A percentile compares a stretch with the other conserved stretches of the same genome.
Evolutionary conservation across 2,113 vertebrate genomes (phyloP).

Genomic region (Pelusios castaneus): DNA sequence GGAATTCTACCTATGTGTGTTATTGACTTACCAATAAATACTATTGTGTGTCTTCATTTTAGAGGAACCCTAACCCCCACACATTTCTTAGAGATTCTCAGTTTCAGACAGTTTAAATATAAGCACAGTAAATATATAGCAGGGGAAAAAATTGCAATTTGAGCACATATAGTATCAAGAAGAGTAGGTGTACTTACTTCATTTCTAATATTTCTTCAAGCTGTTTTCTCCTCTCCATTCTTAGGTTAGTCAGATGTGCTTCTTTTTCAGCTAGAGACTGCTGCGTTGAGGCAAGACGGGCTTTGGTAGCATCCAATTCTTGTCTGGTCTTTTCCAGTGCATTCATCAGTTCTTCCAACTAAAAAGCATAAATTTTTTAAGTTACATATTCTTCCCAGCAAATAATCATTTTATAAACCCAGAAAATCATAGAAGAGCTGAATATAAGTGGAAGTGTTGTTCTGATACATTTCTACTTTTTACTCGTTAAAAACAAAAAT

Average conservation of each 20-base stretch:
- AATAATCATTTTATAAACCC: neutral
- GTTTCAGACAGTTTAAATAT: neutral
- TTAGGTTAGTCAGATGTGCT: constrained; percentile 87
- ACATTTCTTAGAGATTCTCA: neutral
- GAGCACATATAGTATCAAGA: neutral
- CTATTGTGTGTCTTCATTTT: neutral
- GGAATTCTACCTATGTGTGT: neutral
- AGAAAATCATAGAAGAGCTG: fast-evolving
- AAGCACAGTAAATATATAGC: neutral
- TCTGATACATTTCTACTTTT: neutral
- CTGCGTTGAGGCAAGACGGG: constrained; percentile 91
- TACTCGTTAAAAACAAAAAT: constrained; percentile 1
- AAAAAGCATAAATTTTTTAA: constrained; percentile 47
- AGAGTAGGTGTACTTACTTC: constrained; percentile 86
- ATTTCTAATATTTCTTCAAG: constrained; percentile 97
- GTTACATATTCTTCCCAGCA: neutral
- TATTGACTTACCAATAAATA: neutral
- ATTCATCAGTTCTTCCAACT: constrained; percentile 95
- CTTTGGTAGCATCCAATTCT: constrained; percentile 92
- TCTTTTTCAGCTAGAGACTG: constrained; percentile 92
- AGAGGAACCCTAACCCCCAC: neutral
- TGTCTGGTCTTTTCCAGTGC: constrained; percentile 93
- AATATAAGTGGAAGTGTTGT: neutral
- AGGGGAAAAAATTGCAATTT: neutral
- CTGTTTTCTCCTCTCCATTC: constrained; percentile 91